phyloP scores from a whole-genome alignment of 2,797 vertebrate species.

The Melanotaenia boesemani region DNA sequence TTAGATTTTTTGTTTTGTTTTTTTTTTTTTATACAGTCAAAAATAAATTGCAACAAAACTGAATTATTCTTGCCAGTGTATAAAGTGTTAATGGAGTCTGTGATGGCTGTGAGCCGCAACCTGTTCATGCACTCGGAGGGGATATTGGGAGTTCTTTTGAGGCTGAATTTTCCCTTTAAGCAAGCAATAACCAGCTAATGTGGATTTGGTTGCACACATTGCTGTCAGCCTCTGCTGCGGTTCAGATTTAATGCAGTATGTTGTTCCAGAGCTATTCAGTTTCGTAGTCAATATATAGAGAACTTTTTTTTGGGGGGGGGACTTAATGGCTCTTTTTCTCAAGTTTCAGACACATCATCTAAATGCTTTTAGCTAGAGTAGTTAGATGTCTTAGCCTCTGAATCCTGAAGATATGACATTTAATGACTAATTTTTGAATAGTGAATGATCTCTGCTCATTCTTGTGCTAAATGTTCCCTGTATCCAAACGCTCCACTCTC shows the following conservation, averaged over 20 bases:
- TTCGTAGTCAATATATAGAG: conserved; percentile 14
- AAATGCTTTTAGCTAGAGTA: conserved; percentile 10
- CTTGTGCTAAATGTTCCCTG: conserved; percentile 50
- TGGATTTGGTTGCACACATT: conserved; percentile 30
- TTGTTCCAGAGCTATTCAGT: conserved; percentile 22
- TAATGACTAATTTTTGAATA: conserved; percentile 27
- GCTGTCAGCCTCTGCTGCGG: conserved; percentile 20
- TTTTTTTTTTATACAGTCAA: conserved; percentile 2
- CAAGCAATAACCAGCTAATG: conserved; percentile 26
- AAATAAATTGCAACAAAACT: background rate
- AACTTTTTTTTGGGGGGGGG: background rate
- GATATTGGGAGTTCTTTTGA: conserved; percentile 6
- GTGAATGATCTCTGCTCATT: conserved; percentile 37
- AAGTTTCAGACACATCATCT: background rate
- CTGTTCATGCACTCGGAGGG: conserved; percentile 12
- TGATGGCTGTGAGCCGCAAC: conserved; percentile 1
- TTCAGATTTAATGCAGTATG: conserved; percentile 13
- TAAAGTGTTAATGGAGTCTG: conserved; percentile 10
- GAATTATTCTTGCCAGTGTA: conserved; percentile 6
- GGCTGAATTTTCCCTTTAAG: conserved; percentile 47
- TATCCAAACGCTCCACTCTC: conserved; percentile 48
- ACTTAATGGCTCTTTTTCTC: conserved; percentile 23
- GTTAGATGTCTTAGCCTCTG: conserved; percentile 20
- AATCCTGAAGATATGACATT: conserved; percentile 32
- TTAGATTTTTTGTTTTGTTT: too few species aligned